Conservation (phyloP, 2,113 vertebrate species). For the Sinocyclocheilus anshuiensis region DNA sequence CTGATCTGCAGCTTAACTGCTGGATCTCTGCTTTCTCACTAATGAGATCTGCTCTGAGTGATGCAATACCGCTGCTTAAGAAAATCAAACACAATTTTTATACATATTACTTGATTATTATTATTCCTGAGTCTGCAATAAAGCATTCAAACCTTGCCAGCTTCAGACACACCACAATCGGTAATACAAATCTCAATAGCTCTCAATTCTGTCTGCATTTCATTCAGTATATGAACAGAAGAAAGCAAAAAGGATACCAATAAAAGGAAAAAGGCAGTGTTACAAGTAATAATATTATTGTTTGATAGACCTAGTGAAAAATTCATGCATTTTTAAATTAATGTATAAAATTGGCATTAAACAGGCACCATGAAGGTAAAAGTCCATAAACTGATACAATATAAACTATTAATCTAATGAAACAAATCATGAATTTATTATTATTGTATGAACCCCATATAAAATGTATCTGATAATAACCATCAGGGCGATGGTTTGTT, state of each 20-base stretch:
- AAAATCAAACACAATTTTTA: background rate
- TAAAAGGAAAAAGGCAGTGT: background rate
- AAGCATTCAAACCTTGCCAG: background rate
- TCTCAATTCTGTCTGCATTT: background rate
- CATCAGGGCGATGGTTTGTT: background rate
- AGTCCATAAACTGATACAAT: background rate
- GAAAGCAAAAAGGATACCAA: background rate
- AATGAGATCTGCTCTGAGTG: slow-evolving; percentile 16
- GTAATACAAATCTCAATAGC: background rate
- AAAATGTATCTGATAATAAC: background rate
- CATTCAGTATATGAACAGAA: background rate
- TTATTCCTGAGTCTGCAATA: background rate
- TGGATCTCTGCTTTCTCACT: background rate
- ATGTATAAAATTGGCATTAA: background rate
- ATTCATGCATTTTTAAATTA: background rate
- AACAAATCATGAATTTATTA: background rate
- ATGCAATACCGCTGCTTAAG: background rate
- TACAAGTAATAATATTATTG: background rate
- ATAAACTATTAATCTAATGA: background rate
- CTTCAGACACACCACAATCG: background rate
- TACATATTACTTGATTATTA: background rate
- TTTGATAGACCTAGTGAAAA: background rate
- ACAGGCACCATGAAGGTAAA: background rate
- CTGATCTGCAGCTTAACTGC: slow-evolving; percentile 34
- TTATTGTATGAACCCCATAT: background rate